A percentile compares a stretch with the other conserved stretches of the same genome.
These are phyloP conservation scores for Sebastes umbrosus DNA, from an alignment of 2,797 vertebrate species.

Conservation along the genomic window DNA sequence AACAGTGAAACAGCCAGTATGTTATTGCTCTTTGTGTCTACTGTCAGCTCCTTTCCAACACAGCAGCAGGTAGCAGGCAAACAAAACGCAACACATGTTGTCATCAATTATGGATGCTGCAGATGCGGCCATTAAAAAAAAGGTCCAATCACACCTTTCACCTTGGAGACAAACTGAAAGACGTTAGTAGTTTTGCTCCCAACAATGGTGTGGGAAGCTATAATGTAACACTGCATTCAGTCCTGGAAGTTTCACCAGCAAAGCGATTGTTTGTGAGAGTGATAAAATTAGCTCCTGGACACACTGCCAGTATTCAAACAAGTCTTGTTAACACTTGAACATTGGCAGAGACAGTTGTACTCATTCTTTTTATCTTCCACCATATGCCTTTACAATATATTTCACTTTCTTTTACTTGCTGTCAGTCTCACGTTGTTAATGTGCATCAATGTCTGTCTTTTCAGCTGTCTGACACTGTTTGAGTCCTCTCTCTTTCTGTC, in stretches of 20 bases:
- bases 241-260: not conserved
- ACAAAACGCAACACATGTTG: not conserved
- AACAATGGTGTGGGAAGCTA: not conserved
- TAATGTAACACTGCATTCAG: not conserved
- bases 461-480: not conserved
- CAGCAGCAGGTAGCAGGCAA: not conserved
- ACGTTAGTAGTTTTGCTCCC: not conserved
- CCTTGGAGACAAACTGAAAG: not conserved
- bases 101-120: slow-evolving; percentile 8
- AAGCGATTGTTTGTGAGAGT: not conserved
- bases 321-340: not conserved
- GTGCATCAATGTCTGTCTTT: slow-evolving; percentile 8
- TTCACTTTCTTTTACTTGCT: not conserved
- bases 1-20: not conserved
- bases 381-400: not conserved
- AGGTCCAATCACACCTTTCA: not conserved
- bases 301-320: not conserved
- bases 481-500: not conserved
- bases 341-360: not conserved
- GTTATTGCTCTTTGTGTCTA: not conserved
- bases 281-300: not conserved
- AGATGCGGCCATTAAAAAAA: not conserved
- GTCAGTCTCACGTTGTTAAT: not conserved
- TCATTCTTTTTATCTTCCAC: not conserved
- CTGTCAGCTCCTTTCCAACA: not conserved